Evolutionary conservation across 92 coral and sea anemone genomes (phyloP), one percentile per base, ranked within the genome.

Genomic region (Siderastrea radians): DNA sequence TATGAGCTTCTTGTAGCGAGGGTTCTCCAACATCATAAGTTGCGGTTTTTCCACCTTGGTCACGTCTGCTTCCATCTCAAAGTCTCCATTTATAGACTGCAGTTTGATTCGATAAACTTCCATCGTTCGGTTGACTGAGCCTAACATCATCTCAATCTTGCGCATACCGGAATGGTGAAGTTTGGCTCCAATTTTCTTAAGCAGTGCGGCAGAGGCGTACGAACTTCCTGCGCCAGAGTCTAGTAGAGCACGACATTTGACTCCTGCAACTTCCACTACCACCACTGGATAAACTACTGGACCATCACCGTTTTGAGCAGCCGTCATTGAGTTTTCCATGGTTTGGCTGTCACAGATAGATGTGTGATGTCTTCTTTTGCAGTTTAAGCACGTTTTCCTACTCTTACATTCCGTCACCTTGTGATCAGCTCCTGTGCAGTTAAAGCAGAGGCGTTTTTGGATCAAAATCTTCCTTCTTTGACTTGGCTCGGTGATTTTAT

Each of bases 281-380:
- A 86, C 86, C 60, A 86, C 78, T 53, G 90, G 85, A 67, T 86
- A 86, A 58, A 86, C 77, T 11, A 86, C 75, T 4, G 68, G 75
- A 68, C 72, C 82, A 45, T 76, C 76, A 77, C 66, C 72, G 26
- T 43, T 51, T 71, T 73, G 69, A 14, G 75, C 68, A 60, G 77
- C 73, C 75, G 74, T 74, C 72, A 72, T 58, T 71, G 58, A 70
- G 74, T 74, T 74, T n/a, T 45, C 81, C 47, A 69, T 49, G 70
- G 19, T 68, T 76, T 57, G 61, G 76, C 74, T 84, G 63, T 82
- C 86, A 51, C 86, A 82, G 68, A 82, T 82, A 3, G 86, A 82
- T 68, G 38, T 26, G 38, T 26, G 38, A 26, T 26, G 38, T 26
- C 38, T 26, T 26, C 38, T 26, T 26, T 26, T 26, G 38, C 38